These are phyloP conservation scores for Bujurquina vittata DNA, from an alignment of 2,113 vertebrate genomes.

Conservation along the genomic window DNA sequence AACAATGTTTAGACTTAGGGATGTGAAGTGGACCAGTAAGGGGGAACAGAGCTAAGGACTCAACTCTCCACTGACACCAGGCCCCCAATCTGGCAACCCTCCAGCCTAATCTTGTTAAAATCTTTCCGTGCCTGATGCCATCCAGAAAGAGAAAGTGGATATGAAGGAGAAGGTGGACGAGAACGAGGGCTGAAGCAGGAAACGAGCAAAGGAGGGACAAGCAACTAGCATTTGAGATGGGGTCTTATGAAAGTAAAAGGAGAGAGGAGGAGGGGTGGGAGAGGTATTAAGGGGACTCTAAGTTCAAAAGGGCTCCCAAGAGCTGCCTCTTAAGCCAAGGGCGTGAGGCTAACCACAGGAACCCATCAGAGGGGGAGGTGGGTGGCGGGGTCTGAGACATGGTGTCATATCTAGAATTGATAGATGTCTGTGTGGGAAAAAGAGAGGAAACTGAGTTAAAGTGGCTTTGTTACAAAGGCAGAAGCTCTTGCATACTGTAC, in stretches of 20 bases:
- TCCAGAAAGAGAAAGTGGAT: constrained; percentile 41
- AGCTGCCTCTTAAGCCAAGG: constrained; percentile 58
- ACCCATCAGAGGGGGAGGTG: constrained; percentile 24
- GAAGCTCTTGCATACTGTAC: neutral
- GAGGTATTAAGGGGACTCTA: constrained; percentile 55
- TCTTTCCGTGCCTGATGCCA: constrained; percentile 63
- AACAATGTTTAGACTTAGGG: constrained; percentile 66
- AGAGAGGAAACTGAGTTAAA: neutral
- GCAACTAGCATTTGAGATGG: constrained; percentile 29
- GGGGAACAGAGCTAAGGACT: constrained; percentile 56
- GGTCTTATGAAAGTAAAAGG: constrained; percentile 45
- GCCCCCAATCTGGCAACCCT: constrained; percentile 68
- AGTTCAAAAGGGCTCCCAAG: constrained; percentile 63
- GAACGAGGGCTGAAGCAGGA: neutral
- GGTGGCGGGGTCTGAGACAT: neutral
- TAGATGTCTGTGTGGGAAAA: constrained; percentile 18
- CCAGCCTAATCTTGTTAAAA: constrained; percentile 78
- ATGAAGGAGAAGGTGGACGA: constrained; percentile 22
- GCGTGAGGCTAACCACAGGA: constrained; percentile 67
- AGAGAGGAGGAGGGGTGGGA: constrained; percentile 23
- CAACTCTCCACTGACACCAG: constrained; percentile 61
- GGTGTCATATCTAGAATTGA: constrained; percentile 42
- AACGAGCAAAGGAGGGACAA: neutral
- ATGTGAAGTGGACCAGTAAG: constrained; percentile 67
- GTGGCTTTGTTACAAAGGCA: neutral